Conservation (phyloP, 53 echinoderm and acorn worm genomes). For the Henricia sp. region DNA sequence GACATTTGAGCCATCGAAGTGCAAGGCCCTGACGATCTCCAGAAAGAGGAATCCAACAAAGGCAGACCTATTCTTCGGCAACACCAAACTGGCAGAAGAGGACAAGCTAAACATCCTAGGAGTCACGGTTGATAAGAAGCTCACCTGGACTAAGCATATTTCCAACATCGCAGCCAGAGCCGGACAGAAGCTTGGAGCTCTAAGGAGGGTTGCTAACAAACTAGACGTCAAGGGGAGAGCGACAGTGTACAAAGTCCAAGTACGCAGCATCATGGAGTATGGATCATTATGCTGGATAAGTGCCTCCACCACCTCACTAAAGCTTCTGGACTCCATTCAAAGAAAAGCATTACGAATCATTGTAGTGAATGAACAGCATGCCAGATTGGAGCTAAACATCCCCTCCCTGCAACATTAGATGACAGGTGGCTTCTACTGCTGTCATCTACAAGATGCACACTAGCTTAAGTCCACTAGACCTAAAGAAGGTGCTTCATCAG, state of each 20-base stretch:
- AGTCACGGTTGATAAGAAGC: constrained; percentile 41
- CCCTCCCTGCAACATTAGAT: constrained; percentile 47
- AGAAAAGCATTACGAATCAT: constrained; percentile 59
- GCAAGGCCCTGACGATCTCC: constrained; percentile 36
- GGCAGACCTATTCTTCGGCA: constrained; percentile 33
- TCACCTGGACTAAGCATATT: constrained; percentile 49
- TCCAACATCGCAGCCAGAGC: constrained; percentile 32
- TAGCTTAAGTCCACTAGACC: no score
- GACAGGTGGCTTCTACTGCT: constrained; percentile 39
- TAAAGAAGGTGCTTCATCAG: no score
- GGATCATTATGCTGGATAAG: constrained; percentile 33
- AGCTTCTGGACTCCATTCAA: constrained; percentile 52
- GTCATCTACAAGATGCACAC: no score
- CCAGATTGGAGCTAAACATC: constrained; percentile 9
- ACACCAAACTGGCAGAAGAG: constrained; percentile 22
- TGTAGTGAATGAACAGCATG: constrained; percentile 20
- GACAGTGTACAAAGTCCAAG: constrained; percentile 57
- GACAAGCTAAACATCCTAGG: constrained; percentile 52
- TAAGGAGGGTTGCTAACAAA: constrained; percentile 38
- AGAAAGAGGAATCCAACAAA: constrained; percentile 41
- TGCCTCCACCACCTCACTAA: constrained; percentile 34
- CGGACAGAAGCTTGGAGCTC: constrained; percentile 61
- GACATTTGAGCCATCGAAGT: constrained; percentile 46
- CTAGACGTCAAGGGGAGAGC: constrained; percentile 34
- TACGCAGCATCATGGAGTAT: constrained; percentile 60